Base-by-base conservation (phyloP, 35 echinoderm and acorn worm species). In the Ophiothrix spiculata region DNA sequence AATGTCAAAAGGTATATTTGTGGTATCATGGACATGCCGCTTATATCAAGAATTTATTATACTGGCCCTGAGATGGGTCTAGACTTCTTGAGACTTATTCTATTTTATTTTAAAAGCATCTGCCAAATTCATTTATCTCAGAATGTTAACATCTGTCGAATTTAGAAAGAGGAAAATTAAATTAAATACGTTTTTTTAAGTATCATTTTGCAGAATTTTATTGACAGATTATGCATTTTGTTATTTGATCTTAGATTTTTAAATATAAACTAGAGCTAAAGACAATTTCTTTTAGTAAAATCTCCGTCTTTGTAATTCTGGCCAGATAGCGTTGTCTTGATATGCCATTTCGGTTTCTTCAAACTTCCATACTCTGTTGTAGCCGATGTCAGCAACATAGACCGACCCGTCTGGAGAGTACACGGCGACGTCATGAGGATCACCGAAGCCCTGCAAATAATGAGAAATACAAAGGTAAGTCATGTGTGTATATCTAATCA, bases 401-500 rank as follows among this genome's bases (percentile, higher is more conserved):
- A 99, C 92, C 0, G 86, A 32, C 21, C 87, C 92, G 11, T 84
- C 86, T 11, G 91, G 75, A 3, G 81, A 40, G 35, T 87, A 91
- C 6, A 88, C 89, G 0, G 96, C 86, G 80, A 99, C 88, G 37
- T 99, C 96, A 73, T 99, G 96, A 4, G 89, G 86, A 29, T 93
- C 83, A 31, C 83, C 78, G 49, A 99, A 94, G 38, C 40, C 64
- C 96, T 99, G 77, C 11, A 39, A 40, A 77, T 23, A 42, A 38
- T n/a, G 60, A 69, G 25, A n/a, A 28, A n/a, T 4, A 69, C 10
- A 78, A 21, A n/a, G n/a, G n/a, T n/a, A n/a, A n/a, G n/a, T n/a
- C n/a, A n/a, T n/a, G n/a, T n/a, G n/a, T n/a, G n/a, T n/a, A n/a
- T n/a, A n/a, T n/a, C n/a, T n/a, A n/a, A n/a, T n/a, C n/a, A n/a